Evolutionary conservation across 2,888 invertebrate species (phyloP).

Genomic region (Miltochrista miniata): DNA sequence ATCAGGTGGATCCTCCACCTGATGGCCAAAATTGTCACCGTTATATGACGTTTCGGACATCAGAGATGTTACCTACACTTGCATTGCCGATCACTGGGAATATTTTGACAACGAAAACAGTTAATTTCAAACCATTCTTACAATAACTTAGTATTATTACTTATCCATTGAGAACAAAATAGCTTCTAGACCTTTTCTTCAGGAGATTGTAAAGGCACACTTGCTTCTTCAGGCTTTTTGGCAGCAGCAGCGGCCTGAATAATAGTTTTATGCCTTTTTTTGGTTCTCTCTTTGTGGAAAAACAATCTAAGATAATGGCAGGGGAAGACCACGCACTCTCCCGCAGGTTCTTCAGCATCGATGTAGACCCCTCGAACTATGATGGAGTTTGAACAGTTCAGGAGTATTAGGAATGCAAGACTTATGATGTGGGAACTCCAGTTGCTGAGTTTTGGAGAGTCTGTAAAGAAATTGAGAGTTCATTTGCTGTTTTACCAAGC

Average conservation of each 20-base stretch:
- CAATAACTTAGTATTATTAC: not conserved
- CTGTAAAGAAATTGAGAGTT: constrained; percentile 62
- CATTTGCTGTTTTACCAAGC: no score
- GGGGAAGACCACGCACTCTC: constrained; percentile 92
- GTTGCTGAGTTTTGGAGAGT: constrained; percentile 88
- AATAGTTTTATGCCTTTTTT: constrained; percentile 79
- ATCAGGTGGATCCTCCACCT: no score
- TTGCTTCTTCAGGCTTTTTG: constrained; percentile 64
- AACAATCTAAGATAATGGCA: constrained; percentile 92
- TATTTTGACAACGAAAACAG: not conserved
- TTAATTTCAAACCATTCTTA: not conserved
- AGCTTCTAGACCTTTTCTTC: constrained; percentile 68
- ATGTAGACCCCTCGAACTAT: constrained; percentile 94
- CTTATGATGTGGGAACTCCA: constrained; percentile 92
- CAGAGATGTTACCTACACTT: no score
- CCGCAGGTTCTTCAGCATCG: constrained; percentile 92
- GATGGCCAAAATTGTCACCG: no score
- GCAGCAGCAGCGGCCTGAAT: constrained; percentile 59
- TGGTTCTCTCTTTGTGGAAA: constrained; percentile 87
- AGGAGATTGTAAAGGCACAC: constrained; percentile 65
- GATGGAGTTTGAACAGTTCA: constrained; percentile 94
- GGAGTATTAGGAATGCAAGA: constrained; percentile 88
- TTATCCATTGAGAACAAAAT: not conserved
- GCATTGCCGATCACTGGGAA: no score
- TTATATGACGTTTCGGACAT: no score